A percentile compares a stretch with the other conserved stretches of the same genome.
Evolutionary conservation across 2,113 vertebrate species (phyloP).

Genomic region (Callorhinus ursinus): DNA sequence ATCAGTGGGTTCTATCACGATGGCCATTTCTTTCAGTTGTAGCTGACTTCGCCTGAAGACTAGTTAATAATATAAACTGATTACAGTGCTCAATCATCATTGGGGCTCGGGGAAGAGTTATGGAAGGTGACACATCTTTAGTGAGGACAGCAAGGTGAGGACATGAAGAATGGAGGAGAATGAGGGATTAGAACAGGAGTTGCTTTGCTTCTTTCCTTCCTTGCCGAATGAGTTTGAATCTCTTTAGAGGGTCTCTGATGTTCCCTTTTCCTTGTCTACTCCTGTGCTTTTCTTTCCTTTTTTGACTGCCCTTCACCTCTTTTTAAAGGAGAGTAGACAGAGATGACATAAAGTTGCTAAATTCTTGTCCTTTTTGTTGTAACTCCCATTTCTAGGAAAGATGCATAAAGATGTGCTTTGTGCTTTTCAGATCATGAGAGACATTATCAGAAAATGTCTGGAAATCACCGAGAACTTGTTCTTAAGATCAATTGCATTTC

Average conservation of each 20-base stretch:
- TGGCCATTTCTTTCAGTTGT: not conserved
- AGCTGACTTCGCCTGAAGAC: not conserved
- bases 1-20: not conserved
- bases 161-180: not conserved
- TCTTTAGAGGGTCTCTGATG: not conserved
- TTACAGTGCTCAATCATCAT: not conserved
- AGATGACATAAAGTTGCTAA: not conserved
- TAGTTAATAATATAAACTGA: not conserved
- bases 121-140: not conserved
- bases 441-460: constrained; percentile 88
- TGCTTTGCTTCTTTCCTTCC: not conserved
- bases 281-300: not conserved
- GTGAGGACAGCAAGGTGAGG: not conserved
- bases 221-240: not conserved
- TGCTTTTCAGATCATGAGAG: constrained; percentile 85
- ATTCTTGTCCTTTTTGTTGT: not conserved
- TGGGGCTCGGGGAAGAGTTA: not conserved
- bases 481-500: constrained; percentile 89
- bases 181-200: not conserved
- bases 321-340: not conserved
- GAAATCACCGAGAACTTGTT: constrained; percentile 81
- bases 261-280: not conserved
- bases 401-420: constrained; percentile 10
- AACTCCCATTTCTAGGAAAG: not conserved
- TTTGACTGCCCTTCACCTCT: not conserved